Evolutionary conservation across 2,797 vertebrate species (phyloP).

Genomic region (Sciaenops ocellatus): DNA sequence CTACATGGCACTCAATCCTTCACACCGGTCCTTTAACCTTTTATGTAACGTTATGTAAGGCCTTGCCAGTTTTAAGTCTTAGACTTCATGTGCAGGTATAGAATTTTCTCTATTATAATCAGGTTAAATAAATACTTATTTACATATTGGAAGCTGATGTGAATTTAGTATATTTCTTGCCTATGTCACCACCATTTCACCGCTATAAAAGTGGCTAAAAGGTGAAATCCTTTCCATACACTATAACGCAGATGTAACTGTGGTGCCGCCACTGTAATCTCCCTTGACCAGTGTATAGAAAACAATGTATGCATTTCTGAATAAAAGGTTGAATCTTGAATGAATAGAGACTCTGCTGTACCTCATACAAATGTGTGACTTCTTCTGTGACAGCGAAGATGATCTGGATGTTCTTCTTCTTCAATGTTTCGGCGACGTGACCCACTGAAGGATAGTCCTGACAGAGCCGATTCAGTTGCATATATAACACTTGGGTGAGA

Average conservation of each 20-base stretch:
- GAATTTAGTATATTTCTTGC: neutral
- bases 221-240: conserved; percentile 1
- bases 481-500: conserved; percentile 45
- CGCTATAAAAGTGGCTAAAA: neutral
- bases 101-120: neutral
- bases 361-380: conserved; percentile 33
- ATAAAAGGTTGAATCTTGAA: conserved; percentile 24
- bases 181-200: neutral
- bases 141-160: neutral
- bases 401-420: conserved; percentile 42
- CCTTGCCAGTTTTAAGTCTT: too few species aligned
- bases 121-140: neutral
- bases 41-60: neutral
- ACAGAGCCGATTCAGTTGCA: conserved; percentile 16
- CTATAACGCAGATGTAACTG: neutral
- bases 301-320: neutral
- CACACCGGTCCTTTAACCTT: neutral
- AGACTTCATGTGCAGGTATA: neutral
- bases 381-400: conserved; percentile 53
- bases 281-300: neutral
- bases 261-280: neutral
- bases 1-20: too few species aligned
- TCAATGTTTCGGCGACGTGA: conserved; percentile 5
- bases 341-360: conserved; percentile 11
- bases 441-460: conserved; percentile 30